These are phyloP conservation scores for Tichodroma muraria DNA, from an alignment of 2,113 vertebrate genomes.

Conservation along the genomic window DNA sequence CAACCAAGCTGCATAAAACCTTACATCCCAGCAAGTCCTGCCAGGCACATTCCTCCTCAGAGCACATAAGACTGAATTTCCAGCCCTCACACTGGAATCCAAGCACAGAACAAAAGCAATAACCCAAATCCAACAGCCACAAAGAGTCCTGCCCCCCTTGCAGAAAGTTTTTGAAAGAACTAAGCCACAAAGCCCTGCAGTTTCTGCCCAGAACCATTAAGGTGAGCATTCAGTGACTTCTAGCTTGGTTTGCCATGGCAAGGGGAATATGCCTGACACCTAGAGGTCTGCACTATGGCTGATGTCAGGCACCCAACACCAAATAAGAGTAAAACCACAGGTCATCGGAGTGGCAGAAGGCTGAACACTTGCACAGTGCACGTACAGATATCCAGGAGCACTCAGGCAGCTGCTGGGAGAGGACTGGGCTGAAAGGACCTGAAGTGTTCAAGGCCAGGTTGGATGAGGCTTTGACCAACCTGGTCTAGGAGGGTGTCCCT, in stretches of 20 bases:
- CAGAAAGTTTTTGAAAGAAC: not conserved
- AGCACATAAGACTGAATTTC: not conserved
- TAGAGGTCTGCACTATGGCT: not conserved
- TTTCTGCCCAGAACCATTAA: not conserved
- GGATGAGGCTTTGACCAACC: not conserved
- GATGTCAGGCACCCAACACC: not conserved
- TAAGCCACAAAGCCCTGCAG: not conserved
- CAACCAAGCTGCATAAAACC: not conserved
- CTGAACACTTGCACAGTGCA: rapidly evolving
- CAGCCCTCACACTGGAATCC: not conserved
- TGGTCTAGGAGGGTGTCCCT: not conserved
- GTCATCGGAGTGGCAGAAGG: not conserved
- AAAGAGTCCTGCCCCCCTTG: not conserved
- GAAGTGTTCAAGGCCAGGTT: not conserved
- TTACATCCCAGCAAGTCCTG: not conserved
- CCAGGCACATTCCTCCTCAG: not conserved
- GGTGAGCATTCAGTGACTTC: not conserved
- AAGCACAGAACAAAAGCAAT: not conserved
- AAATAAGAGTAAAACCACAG: not conserved
- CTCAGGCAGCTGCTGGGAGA: not conserved
- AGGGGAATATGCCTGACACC: not conserved
- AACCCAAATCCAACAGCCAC: not conserved
- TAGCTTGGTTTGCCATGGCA: not conserved
- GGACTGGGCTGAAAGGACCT: not conserved
- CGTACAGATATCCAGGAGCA: not conserved